Conservation (phyloP, 2,113 vertebrate species). For the Petromus typicus region DNA sequence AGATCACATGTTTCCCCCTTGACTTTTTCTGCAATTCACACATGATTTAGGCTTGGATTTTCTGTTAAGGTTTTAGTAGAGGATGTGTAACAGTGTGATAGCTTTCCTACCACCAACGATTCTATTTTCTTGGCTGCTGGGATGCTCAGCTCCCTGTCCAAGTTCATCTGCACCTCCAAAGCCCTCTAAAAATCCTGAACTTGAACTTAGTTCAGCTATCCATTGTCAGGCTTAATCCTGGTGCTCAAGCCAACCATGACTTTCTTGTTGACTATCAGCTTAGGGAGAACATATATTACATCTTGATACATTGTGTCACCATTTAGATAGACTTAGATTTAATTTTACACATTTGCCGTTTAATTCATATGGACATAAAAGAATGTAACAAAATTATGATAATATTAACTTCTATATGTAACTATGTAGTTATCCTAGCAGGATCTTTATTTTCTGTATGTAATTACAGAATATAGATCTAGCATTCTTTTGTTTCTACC, state of each 20-base stretch:
- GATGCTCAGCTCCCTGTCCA: slow-evolving; percentile 92
- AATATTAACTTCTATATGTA: neutral
- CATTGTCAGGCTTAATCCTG: slow-evolving; percentile 95
- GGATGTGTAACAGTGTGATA: slow-evolving; percentile 95
- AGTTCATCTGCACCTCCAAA: slow-evolving; percentile 95
- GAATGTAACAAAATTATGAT: neutral
- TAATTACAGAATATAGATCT: neutral
- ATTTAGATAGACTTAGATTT: neutral
- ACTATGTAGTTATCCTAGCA: neutral
- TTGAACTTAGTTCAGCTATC: slow-evolving; percentile 95
- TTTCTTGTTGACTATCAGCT: slow-evolving; percentile 90
- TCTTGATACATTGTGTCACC: neutral
- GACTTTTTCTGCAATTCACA: slow-evolving; percentile 96
- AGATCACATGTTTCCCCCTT: slow-evolving; percentile 93
- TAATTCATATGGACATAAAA: neutral
- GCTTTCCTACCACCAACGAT: slow-evolving; percentile 93
- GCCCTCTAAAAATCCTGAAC: slow-evolving; percentile 92
- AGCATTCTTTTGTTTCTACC: neutral
- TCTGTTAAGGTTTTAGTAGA: slow-evolving; percentile 95
- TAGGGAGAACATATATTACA: slow-evolving; percentile 87
- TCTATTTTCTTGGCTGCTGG: slow-evolving; percentile 91
- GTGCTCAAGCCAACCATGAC: slow-evolving; percentile 95
- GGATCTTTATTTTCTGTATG: neutral
- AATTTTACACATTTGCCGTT: neutral
- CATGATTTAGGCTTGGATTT: slow-evolving; percentile 94